These are phyloP conservation scores for Monopis laevigella DNA, from an alignment of 2,888 invertebrate genomes.

Conservation along the genomic window DNA sequence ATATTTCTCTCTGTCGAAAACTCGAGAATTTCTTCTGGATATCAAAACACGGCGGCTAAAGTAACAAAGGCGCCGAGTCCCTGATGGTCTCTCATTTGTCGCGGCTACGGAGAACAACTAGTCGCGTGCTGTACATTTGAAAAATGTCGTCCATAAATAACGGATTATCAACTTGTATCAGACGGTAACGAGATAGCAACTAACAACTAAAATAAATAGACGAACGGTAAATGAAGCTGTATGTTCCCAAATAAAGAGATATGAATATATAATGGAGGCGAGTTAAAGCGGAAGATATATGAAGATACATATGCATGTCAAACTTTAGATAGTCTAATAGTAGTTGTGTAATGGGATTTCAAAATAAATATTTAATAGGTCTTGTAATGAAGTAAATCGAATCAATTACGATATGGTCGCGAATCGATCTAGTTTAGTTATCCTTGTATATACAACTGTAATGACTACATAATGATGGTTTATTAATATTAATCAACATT, in stretches of 20 bases:
- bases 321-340: too few relatives aligned
- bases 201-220: conserved; percentile 53
- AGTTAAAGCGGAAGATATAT: conserved; percentile 1
- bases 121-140: conserved; percentile 49
- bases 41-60: conserved; percentile 57
- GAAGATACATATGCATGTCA: conserved; percentile 1
- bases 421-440: conserved; percentile 1
- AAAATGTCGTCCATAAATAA: conserved; percentile 59
- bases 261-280: background rate
- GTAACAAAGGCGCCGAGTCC: conserved; percentile 40
- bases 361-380: background rate
- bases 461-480: too few relatives aligned
- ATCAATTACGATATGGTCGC: background rate
- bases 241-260: conserved; percentile 17
- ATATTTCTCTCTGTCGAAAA: conserved; percentile 52
- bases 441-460: conserved; percentile 1
- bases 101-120: conserved; percentile 25
- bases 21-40: conserved; percentile 43
- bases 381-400: background rate
- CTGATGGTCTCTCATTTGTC: conserved; percentile 29
- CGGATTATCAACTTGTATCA: conserved; percentile 59
- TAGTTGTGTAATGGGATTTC: background rate
- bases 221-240: conserved; percentile 54
- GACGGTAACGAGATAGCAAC: conserved; percentile 47
- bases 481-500: too few relatives aligned